Evolutionary conservation across 2,113 vertebrate genomes (phyloP).

Genomic region (Cygnus atratus): DNA sequence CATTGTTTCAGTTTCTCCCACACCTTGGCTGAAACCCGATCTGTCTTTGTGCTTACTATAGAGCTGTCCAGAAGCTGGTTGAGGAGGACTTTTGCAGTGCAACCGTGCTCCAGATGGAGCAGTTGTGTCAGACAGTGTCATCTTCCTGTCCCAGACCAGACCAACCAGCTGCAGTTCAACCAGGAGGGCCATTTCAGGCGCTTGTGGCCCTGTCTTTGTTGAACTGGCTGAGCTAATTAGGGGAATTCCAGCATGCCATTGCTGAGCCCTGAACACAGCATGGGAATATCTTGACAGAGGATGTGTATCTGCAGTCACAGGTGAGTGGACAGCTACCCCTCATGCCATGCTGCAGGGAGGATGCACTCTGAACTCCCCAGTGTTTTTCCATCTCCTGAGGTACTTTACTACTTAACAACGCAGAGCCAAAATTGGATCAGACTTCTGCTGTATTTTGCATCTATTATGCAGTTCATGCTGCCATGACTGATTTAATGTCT

Average conservation of each 20-base stretch:
- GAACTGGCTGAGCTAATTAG: not conserved
- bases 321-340: not conserved
- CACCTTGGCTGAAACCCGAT: not conserved
- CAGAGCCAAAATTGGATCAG: conserved; percentile 48
- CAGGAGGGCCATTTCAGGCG: not conserved
- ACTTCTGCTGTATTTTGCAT: conserved; percentile 48
- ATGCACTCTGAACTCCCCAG: not conserved
- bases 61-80: not conserved
- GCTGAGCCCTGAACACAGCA: not conserved
- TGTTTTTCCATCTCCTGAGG: conserved; percentile 55
- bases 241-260: not conserved
- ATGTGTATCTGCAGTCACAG: not conserved
- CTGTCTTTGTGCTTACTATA: not conserved
- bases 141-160: not conserved
- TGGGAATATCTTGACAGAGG: not conserved
- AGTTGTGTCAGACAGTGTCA: not conserved
- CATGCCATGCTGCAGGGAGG: not conserved
- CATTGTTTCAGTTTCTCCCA: not conserved
- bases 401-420: conserved; percentile 32
- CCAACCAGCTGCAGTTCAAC: not conserved
- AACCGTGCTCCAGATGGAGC: not conserved
- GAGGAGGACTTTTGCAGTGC: not conserved
- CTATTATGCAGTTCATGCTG: conserved; percentile 63
- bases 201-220: not conserved
- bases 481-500: conserved; percentile 59